Base-by-base conservation (phyloP, 2,113 vertebrate species). In the Prochilodus magdalenae region DNA sequence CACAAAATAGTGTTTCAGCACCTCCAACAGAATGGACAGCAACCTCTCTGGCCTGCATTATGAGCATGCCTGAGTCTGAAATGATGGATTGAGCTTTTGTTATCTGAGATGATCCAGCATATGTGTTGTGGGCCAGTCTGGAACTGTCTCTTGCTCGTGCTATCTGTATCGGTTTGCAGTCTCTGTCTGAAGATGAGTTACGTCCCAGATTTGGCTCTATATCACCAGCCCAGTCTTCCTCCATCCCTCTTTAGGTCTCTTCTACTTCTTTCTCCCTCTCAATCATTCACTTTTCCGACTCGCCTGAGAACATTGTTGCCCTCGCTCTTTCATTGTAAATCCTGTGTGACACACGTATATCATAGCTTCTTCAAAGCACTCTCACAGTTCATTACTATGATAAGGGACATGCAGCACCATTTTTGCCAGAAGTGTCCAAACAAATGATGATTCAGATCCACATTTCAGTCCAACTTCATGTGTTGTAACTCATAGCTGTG, bases 1-100 rank as follows among this genome's bases (percentile, higher is more conserved):
- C 69, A 74, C 24, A 16, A 13, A 78, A 18, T 57, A 36, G 27
- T 27, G 65, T 79, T 86, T 86, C 85, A 86, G 82, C 85, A 87
- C 79, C 79, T 75, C 73, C 18, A 57, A 20, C 57, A 27, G 29
- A 18, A 29, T 84, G 83, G 86, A 87, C 83, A 87, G 80, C 83
- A n/a, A 73, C 73, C 59, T 82, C 40, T 27, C 30, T 70, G 80
- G 67, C 67, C 59, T 82, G 22, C 30, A 57, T 49, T 49, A 49
- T 75, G 44, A 77, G 51, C 8, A 55, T 73, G 53, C 20, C 53
- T 33, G 30, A 67, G 18, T 71, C 59, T 66, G 47, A 63, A 36
- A 20, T 51, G 33, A 82, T 59, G 13, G 22, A 75, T 60, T 13
- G 26, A n/a, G 20, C 33, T 66, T 79, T 72, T 27, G 0, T 5